Evolutionary conservation across 2,888 invertebrate species (phyloP), one percentile per base, ranked within the genome.

Genomic region (Sarcophaga rosellei): DNA sequence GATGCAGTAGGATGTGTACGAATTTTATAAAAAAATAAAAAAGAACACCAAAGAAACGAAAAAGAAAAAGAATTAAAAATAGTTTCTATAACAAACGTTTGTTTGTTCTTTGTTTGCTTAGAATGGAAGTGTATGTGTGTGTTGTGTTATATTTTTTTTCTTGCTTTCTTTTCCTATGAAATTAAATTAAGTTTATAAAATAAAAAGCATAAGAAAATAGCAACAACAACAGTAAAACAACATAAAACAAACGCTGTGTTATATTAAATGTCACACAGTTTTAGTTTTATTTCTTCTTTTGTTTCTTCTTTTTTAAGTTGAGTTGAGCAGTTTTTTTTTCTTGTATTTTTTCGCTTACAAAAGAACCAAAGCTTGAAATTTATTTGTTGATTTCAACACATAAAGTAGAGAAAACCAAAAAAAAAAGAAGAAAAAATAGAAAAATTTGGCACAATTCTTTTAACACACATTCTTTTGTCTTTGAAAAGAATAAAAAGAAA

Each of bases 221-320:
- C 47, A 15, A n/a, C 15, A 23, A 23, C 23, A 57, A 57, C n/a
- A 12, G 59, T 20, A 66, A 21, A 61, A 61, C 35, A 17, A n/a
- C 57, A 69, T 53, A 53, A 53, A 6, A 23, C 44, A 45, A n/a
- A 53, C 53, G 61, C 25, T 65, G 17, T 17, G 44, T 70, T 72
- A 75, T 75, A 81, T 81, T 66, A 85, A 74, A 81, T 83, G 78
- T 83, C 78, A 83, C 61, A 70, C 21, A 66, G 59, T 72, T 68
- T 68, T 45, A 53, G 53, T 47, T 47, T 47, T 47, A 4, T 15
- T 15, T 47, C 15, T n/a, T n/a, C 47, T 66, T 44, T 66, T 63
- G 25, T 61, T 25, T 25, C 6, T 6, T 25, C 6, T 25, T 4
- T 25, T 25, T 6, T 25, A 6, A 35, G 35, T 35, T 35, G 6